These are phyloP conservation scores for Alectoris magna DNA, from an alignment of 2,797 vertebrate species.

Conservation along the genomic window DNA sequence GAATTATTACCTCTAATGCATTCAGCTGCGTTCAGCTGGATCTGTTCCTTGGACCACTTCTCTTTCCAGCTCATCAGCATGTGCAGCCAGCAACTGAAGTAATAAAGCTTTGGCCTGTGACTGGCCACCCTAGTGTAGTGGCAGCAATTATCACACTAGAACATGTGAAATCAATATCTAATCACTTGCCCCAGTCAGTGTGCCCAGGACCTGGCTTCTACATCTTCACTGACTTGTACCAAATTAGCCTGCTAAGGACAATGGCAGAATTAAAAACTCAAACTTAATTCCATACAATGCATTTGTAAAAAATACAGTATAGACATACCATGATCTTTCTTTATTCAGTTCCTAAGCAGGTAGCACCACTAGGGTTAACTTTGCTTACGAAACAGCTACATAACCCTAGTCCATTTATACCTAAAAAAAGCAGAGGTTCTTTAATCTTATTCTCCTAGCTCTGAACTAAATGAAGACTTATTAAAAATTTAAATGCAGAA, in stretches of 20 bases:
- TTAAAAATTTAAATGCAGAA: neutral
- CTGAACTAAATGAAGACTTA: neutral
- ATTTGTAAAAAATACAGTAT: neutral
- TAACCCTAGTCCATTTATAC: neutral
- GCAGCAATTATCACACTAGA: neutral
- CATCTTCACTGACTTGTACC: neutral
- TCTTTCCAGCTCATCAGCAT: neutral
- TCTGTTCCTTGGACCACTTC: too few species aligned
- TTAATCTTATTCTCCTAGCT: neutral
- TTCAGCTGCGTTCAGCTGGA: neutral
- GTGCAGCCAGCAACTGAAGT: neutral
- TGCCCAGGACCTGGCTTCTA: neutral
- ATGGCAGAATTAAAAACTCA: neutral
- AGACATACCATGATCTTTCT: neutral
- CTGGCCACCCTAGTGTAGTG: neutral
- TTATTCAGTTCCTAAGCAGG: neutral
- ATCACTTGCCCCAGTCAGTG: neutral
- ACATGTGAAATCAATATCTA: neutral
- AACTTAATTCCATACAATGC: neutral
- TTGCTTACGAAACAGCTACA: neutral
- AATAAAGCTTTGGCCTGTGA: neutral
- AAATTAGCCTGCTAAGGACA: neutral
- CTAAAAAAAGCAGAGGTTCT: neutral
- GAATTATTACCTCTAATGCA: neutral
- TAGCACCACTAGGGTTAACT: neutral